These are phyloP conservation scores for Semnornis frantzii DNA, from an alignment of 2,113 vertebrate genomes.

Conservation along the genomic window DNA sequence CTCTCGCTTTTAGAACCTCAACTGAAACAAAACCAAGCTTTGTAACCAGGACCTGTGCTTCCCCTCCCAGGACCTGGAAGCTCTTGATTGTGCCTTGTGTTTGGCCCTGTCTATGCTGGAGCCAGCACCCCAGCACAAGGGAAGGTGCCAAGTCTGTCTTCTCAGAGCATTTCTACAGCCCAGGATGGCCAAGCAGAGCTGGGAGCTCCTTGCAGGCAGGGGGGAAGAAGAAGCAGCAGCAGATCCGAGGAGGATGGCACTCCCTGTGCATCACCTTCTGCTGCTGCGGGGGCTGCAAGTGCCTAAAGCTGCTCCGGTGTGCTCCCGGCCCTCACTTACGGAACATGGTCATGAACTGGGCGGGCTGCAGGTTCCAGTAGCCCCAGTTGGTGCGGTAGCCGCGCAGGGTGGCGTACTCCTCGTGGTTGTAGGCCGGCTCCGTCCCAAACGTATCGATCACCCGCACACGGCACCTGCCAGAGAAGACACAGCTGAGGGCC, in stretches of 20 bases:
- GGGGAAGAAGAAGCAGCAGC: neutral
- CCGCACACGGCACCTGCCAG: slow-evolving; percentile 89
- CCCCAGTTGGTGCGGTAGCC: slow-evolving; percentile 98
- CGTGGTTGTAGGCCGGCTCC: slow-evolving; percentile 94
- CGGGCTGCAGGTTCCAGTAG: slow-evolving; percentile 94
- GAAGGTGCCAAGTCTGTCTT: neutral
- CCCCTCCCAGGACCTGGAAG: neutral
- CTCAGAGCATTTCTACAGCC: neutral
- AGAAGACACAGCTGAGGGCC: neutral
- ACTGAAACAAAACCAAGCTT: neutral
- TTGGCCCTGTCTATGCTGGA: neutral
- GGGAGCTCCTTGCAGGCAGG: neutral
- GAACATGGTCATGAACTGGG: slow-evolving; percentile 99
- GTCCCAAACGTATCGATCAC: slow-evolving; percentile 98
- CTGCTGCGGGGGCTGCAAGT: neutral
- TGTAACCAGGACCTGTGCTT: neutral
- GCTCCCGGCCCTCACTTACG: slow-evolving; percentile 76
- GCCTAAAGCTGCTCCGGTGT: rapidly evolving
- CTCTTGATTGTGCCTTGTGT: neutral
- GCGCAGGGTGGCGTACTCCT: slow-evolving; percentile 92
- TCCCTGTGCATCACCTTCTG: rapidly evolving
- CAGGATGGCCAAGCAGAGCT: neutral
- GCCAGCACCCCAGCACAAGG: neutral
- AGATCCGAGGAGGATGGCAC: rapidly evolving
- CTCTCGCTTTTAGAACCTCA: neutral